Conservation (phyloP, 1,140 invertebrate genomes). For the Bactericera cockerelli region DNA sequence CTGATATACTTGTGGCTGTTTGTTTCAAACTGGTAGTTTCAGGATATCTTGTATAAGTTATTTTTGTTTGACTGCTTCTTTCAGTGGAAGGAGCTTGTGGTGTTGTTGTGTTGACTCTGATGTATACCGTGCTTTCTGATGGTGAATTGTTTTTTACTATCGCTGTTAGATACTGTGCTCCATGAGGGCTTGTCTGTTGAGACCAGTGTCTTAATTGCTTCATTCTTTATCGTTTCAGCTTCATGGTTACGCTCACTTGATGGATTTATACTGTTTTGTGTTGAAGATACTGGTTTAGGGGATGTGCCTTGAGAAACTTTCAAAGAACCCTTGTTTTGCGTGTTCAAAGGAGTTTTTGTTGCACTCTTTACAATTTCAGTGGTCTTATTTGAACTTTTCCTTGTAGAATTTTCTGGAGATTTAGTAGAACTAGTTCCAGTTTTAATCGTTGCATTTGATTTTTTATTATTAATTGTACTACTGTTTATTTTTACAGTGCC, state of each 20-base stretch:
- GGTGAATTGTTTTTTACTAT: neutral
- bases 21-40: slow-evolving; percentile 10
- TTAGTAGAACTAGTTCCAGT: neutral
- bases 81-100: slow-evolving; percentile 6
- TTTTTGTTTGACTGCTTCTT: neutral
- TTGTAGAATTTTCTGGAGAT: neutral
- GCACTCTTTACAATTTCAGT: neutral
- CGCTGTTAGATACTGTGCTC: neutral
- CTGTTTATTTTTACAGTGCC: too few species aligned
- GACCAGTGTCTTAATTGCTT: too few species aligned
- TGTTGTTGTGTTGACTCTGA: slow-evolving; percentile 12
- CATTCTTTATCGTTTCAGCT: too few species aligned
- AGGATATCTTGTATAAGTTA: slow-evolving; percentile 6
- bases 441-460: too few species aligned
- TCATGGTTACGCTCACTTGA: neutral
- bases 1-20: neutral
- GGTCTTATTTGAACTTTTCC: neutral
- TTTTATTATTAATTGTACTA: too few species aligned
- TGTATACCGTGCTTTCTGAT: neutral
- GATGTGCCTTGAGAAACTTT: neutral
- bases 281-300: neutral
- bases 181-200: neutral
- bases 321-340: neutral
- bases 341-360: neutral
- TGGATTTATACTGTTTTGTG: neutral